A percentile compares a stretch with the other conserved stretches of the same genome.
phyloP scores from a whole-genome alignment of 2,113 vertebrate genomes.

The Daubentonia madagascariensis region DNA sequence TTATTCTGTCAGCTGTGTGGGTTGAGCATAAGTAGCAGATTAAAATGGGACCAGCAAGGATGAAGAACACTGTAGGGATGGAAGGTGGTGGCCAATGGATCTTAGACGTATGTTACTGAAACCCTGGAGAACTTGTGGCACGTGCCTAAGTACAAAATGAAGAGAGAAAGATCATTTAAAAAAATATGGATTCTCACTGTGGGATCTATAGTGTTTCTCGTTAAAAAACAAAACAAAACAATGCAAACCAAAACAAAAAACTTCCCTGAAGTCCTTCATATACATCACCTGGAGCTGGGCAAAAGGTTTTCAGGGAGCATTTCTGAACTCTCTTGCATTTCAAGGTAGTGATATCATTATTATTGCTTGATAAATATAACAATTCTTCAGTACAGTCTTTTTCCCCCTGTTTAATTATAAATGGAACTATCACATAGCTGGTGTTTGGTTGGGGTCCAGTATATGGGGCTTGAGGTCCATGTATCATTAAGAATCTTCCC shows the following conservation, averaged over 20 bases:
- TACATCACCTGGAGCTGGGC: not conserved
- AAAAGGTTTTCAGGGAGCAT: not conserved
- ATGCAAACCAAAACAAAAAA: not conserved
- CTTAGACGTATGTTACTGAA: not conserved
- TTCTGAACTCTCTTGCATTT: not conserved
- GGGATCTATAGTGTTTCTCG: not conserved
- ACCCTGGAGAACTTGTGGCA: not conserved
- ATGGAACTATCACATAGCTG: not conserved
- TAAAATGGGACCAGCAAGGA: slow-evolving; percentile 35
- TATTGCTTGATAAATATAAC: not conserved
- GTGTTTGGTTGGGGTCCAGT: not conserved
- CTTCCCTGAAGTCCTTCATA: not conserved
- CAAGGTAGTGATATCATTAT: not conserved
- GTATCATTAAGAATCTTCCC: not conserved
- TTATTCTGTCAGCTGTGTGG: not conserved
- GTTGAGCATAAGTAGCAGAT: not conserved
- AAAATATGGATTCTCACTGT: not conserved
- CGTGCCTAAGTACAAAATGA: not conserved
- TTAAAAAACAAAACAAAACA: not conserved
- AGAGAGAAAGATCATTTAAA: not conserved
- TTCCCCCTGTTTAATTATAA: not conserved
- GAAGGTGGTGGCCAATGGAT: not conserved
- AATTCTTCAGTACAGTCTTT: not conserved
- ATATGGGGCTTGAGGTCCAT: not conserved
- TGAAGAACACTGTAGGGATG: not conserved